Evolutionary conservation across 2,888 invertebrate species (phyloP).

Genomic region (Drosophila koepferae): DNA sequence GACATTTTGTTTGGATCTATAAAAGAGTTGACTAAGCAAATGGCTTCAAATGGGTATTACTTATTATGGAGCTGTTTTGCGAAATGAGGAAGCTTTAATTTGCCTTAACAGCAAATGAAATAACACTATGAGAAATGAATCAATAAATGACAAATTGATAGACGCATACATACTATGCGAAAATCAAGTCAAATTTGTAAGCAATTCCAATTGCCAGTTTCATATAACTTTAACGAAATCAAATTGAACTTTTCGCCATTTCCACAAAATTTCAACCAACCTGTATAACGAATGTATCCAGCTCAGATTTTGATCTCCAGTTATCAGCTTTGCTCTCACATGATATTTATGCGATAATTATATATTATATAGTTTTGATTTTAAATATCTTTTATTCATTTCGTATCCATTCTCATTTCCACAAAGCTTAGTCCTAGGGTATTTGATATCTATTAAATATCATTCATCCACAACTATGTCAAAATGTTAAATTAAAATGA

Average conservation of each 20-base stretch:
- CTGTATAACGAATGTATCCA: no score
- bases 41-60: constrained; percentile 15
- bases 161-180: not conserved
- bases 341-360: no score
- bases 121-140: not conserved
- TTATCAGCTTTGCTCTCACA: no score
- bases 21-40: constrained; percentile 22
- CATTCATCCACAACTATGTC: not conserved
- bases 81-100: constrained; percentile 21
- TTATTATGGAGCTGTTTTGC: constrained; percentile 6
- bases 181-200: no score
- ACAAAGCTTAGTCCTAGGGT: not conserved
- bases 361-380: not conserved
- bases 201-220: no score
- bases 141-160: not conserved
- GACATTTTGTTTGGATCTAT: constrained; percentile 4
- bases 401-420: not conserved
- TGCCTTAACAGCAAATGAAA: not conserved
- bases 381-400: not conserved
- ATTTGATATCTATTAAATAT: not conserved
- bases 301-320: no score
- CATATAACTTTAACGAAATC: no score
- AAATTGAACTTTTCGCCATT: no score
- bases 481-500: not conserved
- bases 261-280: no score